phyloP scores from a whole-genome alignment of 2,113 vertebrate species.

The Balaeniceps rex region DNA sequence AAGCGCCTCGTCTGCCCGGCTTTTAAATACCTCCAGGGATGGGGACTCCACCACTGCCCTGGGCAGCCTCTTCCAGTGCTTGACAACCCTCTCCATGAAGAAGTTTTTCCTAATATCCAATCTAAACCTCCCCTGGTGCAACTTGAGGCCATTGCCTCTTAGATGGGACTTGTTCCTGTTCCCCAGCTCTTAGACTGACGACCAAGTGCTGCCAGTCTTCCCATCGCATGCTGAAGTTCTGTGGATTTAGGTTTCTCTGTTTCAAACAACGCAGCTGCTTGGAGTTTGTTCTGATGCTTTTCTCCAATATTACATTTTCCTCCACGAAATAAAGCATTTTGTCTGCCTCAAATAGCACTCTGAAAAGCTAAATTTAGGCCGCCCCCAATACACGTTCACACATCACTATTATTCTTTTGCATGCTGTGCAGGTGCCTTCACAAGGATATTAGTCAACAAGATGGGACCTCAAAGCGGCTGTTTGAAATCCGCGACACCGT shows the following conservation, averaged over 20 bases:
- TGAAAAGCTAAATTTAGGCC: not conserved
- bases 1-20: too few species aligned
- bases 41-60: too few species aligned
- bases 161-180: fast-evolving
- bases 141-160: too few species aligned
- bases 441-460: not conserved
- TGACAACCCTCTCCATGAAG: too few species aligned
- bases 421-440: not conserved
- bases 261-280: not conserved
- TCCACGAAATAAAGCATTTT: not conserved
- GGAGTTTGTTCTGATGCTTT: not conserved
- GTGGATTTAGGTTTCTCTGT: not conserved
- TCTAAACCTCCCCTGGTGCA: too few species aligned
- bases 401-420: not conserved
- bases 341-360: not conserved
- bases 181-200: not conserved
- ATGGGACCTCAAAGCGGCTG: not conserved
- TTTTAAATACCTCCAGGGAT: too few species aligned
- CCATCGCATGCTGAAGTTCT: not conserved
- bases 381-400: not conserved
- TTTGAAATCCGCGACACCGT: not conserved
- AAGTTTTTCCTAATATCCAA: too few species aligned
- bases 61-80: too few species aligned
- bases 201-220: not conserved
- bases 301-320: not conserved